Evolutionary conservation across 2,797 vertebrate genomes (phyloP).

Genomic region (Coendou prehensilis): DNA sequence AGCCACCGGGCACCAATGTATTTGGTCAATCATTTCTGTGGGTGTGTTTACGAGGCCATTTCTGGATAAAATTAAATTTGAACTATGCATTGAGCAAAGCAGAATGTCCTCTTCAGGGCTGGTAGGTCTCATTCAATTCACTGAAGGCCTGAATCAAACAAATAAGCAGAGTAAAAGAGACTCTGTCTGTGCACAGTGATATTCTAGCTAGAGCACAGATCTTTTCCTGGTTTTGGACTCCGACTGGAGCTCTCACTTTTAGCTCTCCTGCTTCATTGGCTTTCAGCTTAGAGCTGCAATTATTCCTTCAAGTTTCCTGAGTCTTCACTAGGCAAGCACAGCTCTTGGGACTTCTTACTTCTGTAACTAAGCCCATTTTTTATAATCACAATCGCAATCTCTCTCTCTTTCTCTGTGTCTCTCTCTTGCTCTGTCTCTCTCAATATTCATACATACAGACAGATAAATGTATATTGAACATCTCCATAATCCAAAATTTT

Average conservation of each 20-base stretch:
- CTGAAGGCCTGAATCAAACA: neutral
- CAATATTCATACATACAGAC: neutral
- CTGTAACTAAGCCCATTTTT: neutral
- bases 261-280: neutral
- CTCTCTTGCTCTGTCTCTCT: neutral
- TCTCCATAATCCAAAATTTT: neutral
- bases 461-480: neutral
- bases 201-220: neutral
- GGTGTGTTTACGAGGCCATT: neutral
- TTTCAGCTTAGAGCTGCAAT: neutral
- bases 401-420: neutral
- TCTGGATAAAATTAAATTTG: constrained; percentile 7
- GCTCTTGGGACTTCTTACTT: neutral
- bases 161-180: neutral
- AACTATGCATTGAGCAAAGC: neutral
- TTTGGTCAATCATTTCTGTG: neutral
- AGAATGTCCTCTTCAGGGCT: neutral
- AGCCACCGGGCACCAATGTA: rapidly evolving
- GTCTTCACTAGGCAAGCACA: neutral
- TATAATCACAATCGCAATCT: neutral
- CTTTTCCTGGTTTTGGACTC: neutral
- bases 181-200: neutral
- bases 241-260: neutral
- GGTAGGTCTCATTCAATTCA: neutral
- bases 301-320: neutral